phyloP scores from a whole-genome alignment of 1,140 invertebrate species.

The Atta cephalotes region DNA sequence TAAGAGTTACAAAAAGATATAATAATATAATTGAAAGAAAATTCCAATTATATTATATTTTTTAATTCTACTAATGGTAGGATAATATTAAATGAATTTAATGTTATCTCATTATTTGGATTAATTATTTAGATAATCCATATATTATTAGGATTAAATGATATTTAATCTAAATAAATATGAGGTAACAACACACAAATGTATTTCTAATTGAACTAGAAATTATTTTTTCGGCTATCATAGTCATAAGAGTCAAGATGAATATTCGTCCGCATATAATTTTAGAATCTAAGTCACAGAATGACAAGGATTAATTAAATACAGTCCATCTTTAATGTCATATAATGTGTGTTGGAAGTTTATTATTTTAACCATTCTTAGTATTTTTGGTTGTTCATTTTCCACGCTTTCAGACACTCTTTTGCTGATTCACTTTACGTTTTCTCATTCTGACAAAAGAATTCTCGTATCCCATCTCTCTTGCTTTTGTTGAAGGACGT shows the following conservation, averaged over 20 bases:
- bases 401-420: slow-evolving; percentile 22
- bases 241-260: not conserved
- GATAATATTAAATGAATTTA: slow-evolving; percentile 8
- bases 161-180: slow-evolving; percentile 6
- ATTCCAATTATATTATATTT: not conserved
- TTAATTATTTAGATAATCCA: not conserved
- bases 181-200: not conserved
- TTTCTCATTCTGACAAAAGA: slow-evolving; percentile 51
- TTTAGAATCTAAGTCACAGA: not conserved
- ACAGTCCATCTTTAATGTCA: slow-evolving; percentile 1
- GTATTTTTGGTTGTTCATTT: slow-evolving; percentile 15
- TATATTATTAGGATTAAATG: not conserved
- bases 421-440: slow-evolving; percentile 49
- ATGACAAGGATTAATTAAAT: slow-evolving; percentile 2
- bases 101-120: not conserved
- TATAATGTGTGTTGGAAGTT: slow-evolving; percentile 1
- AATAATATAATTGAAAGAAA: not conserved
- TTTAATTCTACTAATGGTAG: not conserved
- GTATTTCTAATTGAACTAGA: slow-evolving; percentile 5
- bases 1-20: not conserved
- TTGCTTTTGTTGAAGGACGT: slow-evolving; percentile 47
- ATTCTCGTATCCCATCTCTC: slow-evolving; percentile 45
- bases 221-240: not conserved
- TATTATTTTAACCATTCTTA: slow-evolving; percentile 43
- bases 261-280: not conserved